Conservation (phyloP, 2,888 invertebrate species). For the Chromoteleia sp. region DNA sequence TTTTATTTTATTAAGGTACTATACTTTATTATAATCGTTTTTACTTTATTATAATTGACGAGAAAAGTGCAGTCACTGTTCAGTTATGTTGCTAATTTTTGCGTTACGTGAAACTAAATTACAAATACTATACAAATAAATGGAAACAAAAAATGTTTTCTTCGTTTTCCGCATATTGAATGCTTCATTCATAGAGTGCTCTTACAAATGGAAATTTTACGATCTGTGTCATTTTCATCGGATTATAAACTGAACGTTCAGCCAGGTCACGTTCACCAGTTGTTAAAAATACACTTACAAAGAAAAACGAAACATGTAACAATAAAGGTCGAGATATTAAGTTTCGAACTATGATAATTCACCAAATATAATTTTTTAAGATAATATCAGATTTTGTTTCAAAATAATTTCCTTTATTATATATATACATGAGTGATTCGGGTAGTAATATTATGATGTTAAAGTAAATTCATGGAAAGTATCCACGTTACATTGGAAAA, state of each 20-base stretch:
- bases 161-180: not conserved
- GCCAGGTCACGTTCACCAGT: conserved; percentile 1
- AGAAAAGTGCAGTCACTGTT: too few relatives aligned
- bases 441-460: not conserved
- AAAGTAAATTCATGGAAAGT: not conserved
- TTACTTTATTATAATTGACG: too few relatives aligned
- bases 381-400: not conserved
- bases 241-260: conserved; percentile 3
- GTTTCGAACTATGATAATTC: not conserved
- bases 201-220: conserved; percentile 7
- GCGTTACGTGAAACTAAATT: not conserved
- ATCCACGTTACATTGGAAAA: not conserved
- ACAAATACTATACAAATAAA: not conserved
- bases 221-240: conserved; percentile 6
- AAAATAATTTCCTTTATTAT: not conserved
- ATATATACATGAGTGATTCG: too few relatives aligned
- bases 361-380: not conserved
- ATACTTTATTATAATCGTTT: too few relatives aligned
- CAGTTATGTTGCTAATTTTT: too few relatives aligned
- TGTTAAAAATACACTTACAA: not conserved
- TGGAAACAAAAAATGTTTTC: not conserved
- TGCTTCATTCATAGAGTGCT: not conserved
- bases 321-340: not conserved
- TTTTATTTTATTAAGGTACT: not conserved
- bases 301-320: not conserved